Conservation (phyloP, 2,888 invertebrate genomes). For the Antheraea assamensis region DNA sequence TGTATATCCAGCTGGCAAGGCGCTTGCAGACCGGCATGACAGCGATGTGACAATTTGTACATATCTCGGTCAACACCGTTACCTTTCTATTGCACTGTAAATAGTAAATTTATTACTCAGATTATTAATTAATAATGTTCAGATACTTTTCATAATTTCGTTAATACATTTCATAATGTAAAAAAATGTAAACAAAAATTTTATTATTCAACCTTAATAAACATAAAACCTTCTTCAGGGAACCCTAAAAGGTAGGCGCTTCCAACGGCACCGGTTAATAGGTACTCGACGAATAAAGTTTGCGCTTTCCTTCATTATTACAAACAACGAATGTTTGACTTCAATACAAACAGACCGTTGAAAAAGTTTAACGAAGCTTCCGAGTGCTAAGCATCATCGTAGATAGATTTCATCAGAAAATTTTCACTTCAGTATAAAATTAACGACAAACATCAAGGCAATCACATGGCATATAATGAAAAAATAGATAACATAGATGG, state of each 20-base stretch:
- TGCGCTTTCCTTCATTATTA: slow-evolving; percentile 56
- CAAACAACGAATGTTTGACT: slow-evolving; percentile 56
- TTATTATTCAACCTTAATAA: neutral
- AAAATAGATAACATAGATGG: no score
- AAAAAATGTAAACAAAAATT: neutral
- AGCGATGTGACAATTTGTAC: no score
- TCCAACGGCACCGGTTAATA: slow-evolving; percentile 35
- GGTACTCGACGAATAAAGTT: slow-evolving; percentile 29
- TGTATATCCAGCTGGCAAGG: no score
- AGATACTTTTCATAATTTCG: no score
- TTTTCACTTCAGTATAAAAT: neutral
- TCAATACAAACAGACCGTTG: slow-evolving; percentile 45
- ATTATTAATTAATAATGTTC: no score
- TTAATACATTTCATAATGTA: no score
- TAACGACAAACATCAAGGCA: neutral
- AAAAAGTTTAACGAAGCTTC: slow-evolving; percentile 29
- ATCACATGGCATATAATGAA: neutral
- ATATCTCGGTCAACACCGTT: no score
- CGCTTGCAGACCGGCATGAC: no score
- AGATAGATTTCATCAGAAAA: neutral
- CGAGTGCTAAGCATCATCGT: neutral
- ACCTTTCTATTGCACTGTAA: no score
- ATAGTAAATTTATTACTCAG: no score
- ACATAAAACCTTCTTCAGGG: neutral
- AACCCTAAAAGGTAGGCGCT: slow-evolving; percentile 33